phyloP scores from a whole-genome alignment of 64 coral and sea anemone species.

The Trachythela sp. region DNA sequence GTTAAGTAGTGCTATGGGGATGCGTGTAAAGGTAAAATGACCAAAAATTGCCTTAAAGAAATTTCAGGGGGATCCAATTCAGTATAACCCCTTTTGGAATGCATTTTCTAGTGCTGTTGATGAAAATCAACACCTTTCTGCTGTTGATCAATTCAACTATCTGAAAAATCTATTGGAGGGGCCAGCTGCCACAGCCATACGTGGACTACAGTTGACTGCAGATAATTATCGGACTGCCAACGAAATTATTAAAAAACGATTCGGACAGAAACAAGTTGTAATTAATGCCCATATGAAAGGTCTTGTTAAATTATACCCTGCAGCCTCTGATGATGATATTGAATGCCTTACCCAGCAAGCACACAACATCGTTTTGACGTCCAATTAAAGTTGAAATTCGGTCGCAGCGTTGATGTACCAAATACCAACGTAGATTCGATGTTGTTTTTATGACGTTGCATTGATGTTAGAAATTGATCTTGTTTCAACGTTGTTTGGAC shows the following conservation, averaged over 20 bases:
- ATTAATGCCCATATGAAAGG: slow-evolving; percentile 55
- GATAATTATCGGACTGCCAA: slow-evolving; percentile 31
- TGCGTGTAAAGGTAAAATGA: slow-evolving; percentile 1
- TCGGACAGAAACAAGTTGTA: slow-evolving; percentile 49
- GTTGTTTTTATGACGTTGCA: too few relatives aligned
- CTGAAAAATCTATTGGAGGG: slow-evolving; percentile 30
- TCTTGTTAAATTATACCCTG: slow-evolving; percentile 34
- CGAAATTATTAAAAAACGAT: slow-evolving; percentile 26
- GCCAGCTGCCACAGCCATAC: slow-evolving; percentile 19
- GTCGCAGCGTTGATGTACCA: too few relatives aligned
- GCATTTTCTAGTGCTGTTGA: slow-evolving; percentile 31
- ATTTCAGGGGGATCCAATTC: slow-evolving; percentile 16
- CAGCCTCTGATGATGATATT: neutral
- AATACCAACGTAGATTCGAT: too few relatives aligned
- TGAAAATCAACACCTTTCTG: slow-evolving; percentile 23
- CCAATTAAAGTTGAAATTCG: too few relatives aligned
- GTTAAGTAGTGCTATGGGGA: neutral
- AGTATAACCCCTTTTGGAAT: slow-evolving; percentile 42
- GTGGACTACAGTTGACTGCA: slow-evolving; percentile 31
- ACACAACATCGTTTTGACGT: too few relatives aligned
- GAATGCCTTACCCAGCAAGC: too few relatives aligned
- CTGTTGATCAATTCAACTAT: slow-evolving; percentile 44
- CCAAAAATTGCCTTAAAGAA: slow-evolving; percentile 38
- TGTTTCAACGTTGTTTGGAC: too few relatives aligned
- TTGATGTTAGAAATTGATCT: too few relatives aligned